Evolutionary conservation across 2,888 invertebrate genomes (phyloP), one percentile per base, ranked within the genome.

Genomic region (Latheticus oryzae): DNA sequence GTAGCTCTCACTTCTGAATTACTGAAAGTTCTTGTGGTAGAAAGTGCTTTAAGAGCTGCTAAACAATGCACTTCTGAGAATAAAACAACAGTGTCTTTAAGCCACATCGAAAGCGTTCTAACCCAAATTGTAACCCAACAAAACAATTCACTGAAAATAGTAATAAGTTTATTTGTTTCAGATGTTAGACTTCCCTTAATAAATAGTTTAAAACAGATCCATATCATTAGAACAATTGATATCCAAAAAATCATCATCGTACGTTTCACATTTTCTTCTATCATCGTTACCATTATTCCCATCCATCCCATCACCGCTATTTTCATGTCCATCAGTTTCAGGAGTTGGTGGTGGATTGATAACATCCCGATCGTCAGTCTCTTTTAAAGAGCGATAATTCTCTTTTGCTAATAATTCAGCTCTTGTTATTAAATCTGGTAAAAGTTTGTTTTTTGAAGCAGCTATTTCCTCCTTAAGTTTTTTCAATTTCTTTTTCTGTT

Each of bases 281-380:
- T 2, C 50, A 3, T 64, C 62, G n/a, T 61, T 47, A 17, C 32
- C 45, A 16, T 55, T 59, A 28, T 38, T 47, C 7, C 53, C 56
- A 12, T 76, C 74, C 70, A 75, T 75, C 8, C 73, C 76, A 62
- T 88, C 88, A 52, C 85, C 85, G 63, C 87, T 87, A 69, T 85
- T 81, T 38, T 84, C 84, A 55, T 85, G 84, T 2, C 79, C 85
- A 75, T 89, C 89, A 0, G 89, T 90, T 19, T 87, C 91, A 0
- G 91, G 91, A 15, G 91, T 91, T 2, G 91, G 91, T 5, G 91
- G 91, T 33, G 91, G 91, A 79, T 91, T 91, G 1, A 84, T 85
- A 21, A 84, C 82, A 40, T 82, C 82, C 16, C 75, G 74, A 61
- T 82, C 81, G 12, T 85, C 84, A 52, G 79, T 78, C 37, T 83